phyloP scores from a whole-genome alignment of 2,888 invertebrate genomes.

The Hofmannophila pseudospretella region DNA sequence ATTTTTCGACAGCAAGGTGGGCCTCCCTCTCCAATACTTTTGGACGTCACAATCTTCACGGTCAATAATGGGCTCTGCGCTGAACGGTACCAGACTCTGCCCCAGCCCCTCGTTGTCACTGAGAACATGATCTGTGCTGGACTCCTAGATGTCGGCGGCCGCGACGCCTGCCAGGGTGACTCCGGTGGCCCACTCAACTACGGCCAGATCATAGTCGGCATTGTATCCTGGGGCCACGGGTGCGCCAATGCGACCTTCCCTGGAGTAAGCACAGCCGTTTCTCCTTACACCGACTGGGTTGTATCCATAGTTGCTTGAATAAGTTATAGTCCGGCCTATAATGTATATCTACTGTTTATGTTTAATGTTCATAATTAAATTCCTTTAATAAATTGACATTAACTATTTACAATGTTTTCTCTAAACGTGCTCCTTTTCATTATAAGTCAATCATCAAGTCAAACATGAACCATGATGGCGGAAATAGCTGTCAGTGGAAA shows the following conservation, averaged over 20 bases:
- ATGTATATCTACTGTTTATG: no score
- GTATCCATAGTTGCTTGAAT: constrained; percentile 16
- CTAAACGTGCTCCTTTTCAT: no score
- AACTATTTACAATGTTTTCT: no score
- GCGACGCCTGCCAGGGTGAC: constrained; percentile 31
- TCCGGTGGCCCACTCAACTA: constrained; percentile 68
- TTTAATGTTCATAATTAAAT: no score
- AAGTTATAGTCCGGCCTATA: no score
- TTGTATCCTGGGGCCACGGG: constrained; percentile 68
- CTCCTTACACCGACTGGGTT: constrained; percentile 44
- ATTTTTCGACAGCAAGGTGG: constrained; percentile 25
- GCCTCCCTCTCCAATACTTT: constrained; percentile 24
- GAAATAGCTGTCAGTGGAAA: no score
- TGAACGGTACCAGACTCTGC: constrained; percentile 28
- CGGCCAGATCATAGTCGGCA: constrained; percentile 47
- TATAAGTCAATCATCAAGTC: no score
- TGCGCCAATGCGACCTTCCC: constrained; percentile 63
- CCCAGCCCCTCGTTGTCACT: constrained; percentile 21
- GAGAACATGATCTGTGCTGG: constrained; percentile 43
- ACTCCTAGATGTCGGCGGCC: constrained; percentile 22
- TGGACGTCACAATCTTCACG: constrained; percentile 38
- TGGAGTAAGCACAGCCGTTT: constrained; percentile 62
- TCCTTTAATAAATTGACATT: no score
- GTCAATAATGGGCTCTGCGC: constrained; percentile 39
- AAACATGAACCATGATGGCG: no score